Evolutionary conservation across 2,113 vertebrate species (phyloP).

Genomic region (Ammodytes marinus): DNA sequence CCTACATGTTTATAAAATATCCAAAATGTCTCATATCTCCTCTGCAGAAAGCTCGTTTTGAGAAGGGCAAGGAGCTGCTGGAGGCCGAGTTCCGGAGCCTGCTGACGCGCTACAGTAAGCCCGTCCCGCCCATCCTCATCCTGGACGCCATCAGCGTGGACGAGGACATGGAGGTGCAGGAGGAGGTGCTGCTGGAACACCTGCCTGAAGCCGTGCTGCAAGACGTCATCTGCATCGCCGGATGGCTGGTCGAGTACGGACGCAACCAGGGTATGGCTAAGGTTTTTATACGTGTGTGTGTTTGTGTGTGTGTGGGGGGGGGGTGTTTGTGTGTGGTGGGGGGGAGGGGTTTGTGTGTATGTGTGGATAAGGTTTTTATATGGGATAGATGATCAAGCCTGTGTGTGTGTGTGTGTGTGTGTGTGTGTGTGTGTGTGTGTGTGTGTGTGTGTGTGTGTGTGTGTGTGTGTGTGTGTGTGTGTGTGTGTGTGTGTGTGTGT

Average conservation of each 20-base stretch:
- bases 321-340: too few species aligned
- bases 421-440: too few species aligned
- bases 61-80: conserved; percentile 95
- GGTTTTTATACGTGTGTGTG: too few species aligned
- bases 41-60: conserved; percentile 93
- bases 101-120: conserved; percentile 94
- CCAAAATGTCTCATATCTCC: background rate
- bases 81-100: conserved; percentile 95
- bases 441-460: too few species aligned
- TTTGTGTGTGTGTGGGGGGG: too few species aligned
- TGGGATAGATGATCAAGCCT: too few species aligned
- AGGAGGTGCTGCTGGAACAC: conserved; percentile 93
- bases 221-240: conserved; percentile 93
- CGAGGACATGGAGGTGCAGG: conserved; percentile 93
- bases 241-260: conserved; percentile 96
- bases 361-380: too few species aligned
- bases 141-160: conserved; percentile 92
- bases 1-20: too few species aligned
- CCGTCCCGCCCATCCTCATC: conserved; percentile 94
- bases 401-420: too few species aligned
- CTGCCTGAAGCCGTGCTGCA: conserved; percentile 91
- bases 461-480: too few species aligned
- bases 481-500: too few species aligned
- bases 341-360: too few species aligned
- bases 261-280: conserved; percentile 93